Evolutionary conservation across 2,797 vertebrate species (phyloP), one percentile per base, ranked within the genome.

Genomic region (Salmo trutta): DNA sequence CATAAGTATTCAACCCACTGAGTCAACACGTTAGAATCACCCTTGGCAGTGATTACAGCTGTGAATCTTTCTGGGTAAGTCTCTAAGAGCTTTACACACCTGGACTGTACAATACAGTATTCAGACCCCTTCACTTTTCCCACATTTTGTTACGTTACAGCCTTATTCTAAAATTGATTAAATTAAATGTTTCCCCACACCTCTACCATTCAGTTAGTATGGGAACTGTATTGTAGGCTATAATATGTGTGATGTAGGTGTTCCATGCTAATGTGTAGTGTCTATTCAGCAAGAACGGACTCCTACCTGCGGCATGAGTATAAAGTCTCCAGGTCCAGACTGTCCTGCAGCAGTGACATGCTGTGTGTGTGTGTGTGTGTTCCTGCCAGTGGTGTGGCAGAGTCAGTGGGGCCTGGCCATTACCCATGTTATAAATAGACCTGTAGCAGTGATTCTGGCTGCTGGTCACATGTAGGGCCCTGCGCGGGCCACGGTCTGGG

Each of bases 361-460:
- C 65, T 74, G 6, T 24, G 78, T 79, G 78, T 36, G 31, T 31
- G 29, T 0, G 29, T 31, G 29, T 0, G 29, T 31, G 31, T 21
- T 77, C 78, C 79, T 73, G 91, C 73, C 10, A 80, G 72, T 87
- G 86, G 83, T 84, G 59, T 62, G 59, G 21, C 7, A 62, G 59
- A 62, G 59, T 62, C n/a, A 83, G 82, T 41, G 85, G 79, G 80
- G 71, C 56, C 86, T 78, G 78, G 80, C 75, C 81, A 74, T 87
- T 86, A 71, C 47, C 21, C 59, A 77, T 82, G 92, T 86, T 94
- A 94, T 93, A 92, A 94, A 94, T 94, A 94, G 92, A 92, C 16
- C n/a, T 62, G 59, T 62, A 62, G 88, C 68, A 76, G 81, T 88
- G 85, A 86, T 82, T 85, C 88, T 87, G 85, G 10, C n/a, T 62